Percentiles rank a stretch among this genome's conserved stretches.
These are phyloP conservation scores for Corvus moneduloides DNA, from an alignment of 2,113 vertebrate species.

Conservation along the genomic window DNA sequence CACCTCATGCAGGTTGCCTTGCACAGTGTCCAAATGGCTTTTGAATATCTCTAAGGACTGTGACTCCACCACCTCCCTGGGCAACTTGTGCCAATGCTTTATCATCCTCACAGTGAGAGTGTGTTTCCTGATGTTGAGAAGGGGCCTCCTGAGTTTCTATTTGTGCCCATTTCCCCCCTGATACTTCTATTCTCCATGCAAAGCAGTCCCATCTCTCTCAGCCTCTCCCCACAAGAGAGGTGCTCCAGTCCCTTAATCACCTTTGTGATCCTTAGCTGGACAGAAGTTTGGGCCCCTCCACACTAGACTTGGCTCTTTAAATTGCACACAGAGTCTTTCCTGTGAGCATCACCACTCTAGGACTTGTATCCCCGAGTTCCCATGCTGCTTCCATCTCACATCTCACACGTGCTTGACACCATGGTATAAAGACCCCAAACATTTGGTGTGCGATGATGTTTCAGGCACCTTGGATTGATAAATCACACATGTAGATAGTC, in stretches of 20 bases:
- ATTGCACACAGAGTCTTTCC: background rate
- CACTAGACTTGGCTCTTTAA: background rate
- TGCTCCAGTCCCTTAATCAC: background rate
- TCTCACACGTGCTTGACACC: background rate
- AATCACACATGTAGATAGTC: background rate
- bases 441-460: background rate
- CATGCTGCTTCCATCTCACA: background rate
- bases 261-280: background rate
- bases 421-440: background rate
- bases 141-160: background rate
- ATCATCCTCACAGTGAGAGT: background rate
- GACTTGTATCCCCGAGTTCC: accelerated
- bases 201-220: background rate
- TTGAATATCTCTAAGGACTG: background rate
- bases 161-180: background rate
- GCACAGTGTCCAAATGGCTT: background rate
- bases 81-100: background rate
- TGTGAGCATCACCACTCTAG: background rate
- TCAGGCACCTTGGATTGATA: background rate
- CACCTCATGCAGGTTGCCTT: background rate
- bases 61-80: background rate
- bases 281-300: background rate
- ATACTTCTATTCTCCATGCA: background rate
- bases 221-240: background rate
- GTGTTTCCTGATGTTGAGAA: background rate